These are phyloP conservation scores for Daboia siamensis DNA, from an alignment of 2,113 vertebrate genomes.

Conservation along the genomic window DNA sequence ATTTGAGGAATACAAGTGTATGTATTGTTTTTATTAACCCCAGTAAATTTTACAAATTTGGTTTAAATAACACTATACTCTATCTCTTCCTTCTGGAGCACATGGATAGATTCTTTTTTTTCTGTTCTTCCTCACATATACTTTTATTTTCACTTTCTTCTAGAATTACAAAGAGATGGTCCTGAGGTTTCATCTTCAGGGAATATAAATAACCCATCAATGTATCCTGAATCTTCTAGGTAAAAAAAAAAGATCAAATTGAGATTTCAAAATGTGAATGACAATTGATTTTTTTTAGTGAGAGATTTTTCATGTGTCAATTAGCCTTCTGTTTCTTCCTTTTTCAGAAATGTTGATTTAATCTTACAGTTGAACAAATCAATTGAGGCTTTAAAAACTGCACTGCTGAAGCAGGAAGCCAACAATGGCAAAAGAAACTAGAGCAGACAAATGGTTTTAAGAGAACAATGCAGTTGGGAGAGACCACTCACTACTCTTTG, in stretches of 20 bases:
- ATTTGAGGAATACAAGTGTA: background rate
- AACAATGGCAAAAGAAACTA: background rate
- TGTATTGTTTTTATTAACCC: background rate
- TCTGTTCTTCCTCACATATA: background rate
- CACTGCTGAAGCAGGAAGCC: background rate
- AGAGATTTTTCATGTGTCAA: background rate
- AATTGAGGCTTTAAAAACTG: background rate
- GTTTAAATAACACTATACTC: background rate
- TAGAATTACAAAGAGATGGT: constrained; percentile 62
- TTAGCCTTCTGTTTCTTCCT: background rate
- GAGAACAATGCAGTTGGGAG: background rate
- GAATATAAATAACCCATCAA: constrained; percentile 50
- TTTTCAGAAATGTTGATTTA: background rate
- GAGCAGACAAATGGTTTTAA: background rate
- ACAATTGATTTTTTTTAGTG: background rate
- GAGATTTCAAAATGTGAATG: constrained; percentile 3
- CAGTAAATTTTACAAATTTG: background rate
- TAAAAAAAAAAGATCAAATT: constrained; percentile 50
- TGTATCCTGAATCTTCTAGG: constrained; percentile 68
- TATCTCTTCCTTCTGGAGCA: background rate
- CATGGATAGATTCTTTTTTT: background rate
- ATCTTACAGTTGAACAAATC: background rate
- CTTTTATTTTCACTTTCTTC: background rate
- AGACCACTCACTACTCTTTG: background rate
- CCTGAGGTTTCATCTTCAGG: constrained; percentile 42